Evolutionary conservation across 1,140 invertebrate genomes (phyloP).

Genomic region (Brachionus angularis): DNA sequence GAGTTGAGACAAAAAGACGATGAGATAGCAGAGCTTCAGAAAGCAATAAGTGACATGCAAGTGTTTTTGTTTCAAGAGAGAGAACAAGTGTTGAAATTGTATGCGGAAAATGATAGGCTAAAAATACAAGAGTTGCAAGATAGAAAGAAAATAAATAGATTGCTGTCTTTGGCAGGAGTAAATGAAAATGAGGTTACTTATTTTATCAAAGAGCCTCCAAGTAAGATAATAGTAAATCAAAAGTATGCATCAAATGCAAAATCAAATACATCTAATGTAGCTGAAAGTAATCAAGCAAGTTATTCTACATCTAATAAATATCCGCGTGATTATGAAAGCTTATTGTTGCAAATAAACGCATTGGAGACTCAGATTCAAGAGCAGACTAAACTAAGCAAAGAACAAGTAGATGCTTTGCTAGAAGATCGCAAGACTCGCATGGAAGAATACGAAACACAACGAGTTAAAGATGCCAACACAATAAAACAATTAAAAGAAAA

Average conservation of each 20-base stretch:
- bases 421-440: constrained; percentile 55
- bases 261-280: neutral
- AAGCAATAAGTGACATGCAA: constrained; percentile 59
- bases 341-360: constrained; percentile 52
- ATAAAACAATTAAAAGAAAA: constrained; percentile 57
- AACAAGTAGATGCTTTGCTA: constrained; percentile 54
- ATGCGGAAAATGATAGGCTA: constrained; percentile 58
- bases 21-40: constrained; percentile 58
- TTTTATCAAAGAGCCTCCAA: constrained; percentile 58
- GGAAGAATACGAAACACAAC: constrained; percentile 54
- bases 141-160: constrained; percentile 57
- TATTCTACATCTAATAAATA: constrained; percentile 47
- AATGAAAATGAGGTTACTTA: constrained; percentile 57
- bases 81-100: constrained; percentile 57
- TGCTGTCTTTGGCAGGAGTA: constrained; percentile 49
- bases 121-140: constrained; percentile 58
- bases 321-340: constrained; percentile 52
- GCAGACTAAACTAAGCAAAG: constrained; percentile 55
- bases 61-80: constrained; percentile 57
- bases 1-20: constrained; percentile 55
- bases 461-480: constrained; percentile 55
- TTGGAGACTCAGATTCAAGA: constrained; percentile 56
- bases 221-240: constrained; percentile 54
- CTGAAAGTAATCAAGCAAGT: neutral
- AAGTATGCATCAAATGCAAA: constrained; percentile 43